Conservation (phyloP, 2,797 vertebrate genomes). For the Enteromius fasciolatus region DNA sequence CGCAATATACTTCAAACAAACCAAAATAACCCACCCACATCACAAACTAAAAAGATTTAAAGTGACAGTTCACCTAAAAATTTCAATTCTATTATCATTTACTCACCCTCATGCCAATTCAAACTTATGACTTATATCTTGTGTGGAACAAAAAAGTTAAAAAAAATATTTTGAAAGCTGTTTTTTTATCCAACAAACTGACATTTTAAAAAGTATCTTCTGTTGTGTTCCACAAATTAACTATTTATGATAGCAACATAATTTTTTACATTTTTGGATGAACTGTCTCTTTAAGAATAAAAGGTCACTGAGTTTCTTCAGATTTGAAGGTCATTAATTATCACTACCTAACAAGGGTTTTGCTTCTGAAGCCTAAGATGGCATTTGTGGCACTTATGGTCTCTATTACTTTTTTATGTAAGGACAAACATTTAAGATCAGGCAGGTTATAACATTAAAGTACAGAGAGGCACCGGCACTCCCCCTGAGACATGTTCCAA, state of each 20-base stretch:
- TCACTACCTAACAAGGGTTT: background rate
- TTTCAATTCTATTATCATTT: background rate
- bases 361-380: slow-evolving; percentile 12
- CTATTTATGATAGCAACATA: background rate
- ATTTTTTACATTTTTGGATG: background rate
- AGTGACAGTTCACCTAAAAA: background rate
- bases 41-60: background rate
- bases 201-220: background rate
- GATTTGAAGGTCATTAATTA: slow-evolving; percentile 24
- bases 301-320: background rate
- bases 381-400: slow-evolving; percentile 8
- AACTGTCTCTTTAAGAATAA: background rate
- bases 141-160: too few relatives aligned
- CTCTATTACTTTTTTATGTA: slow-evolving; percentile 36
- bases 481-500: slow-evolving; percentile 74
- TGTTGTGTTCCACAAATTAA: background rate
- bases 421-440: slow-evolving; percentile 46
- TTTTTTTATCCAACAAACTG: too few relatives aligned
- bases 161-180: background rate
- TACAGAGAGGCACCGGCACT: slow-evolving; percentile 67
- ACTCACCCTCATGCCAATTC: background rate
- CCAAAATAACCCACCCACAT: background rate
- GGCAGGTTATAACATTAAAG: slow-evolving; percentile 75
- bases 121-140: background rate
- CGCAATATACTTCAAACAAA: slow-evolving; percentile 7